A percentile compares a stretch with the other conserved stretches of the same genome.
Conservation (phyloP, 2,888 invertebrate genomes). For the Platycheirus rosarum region DNA sequence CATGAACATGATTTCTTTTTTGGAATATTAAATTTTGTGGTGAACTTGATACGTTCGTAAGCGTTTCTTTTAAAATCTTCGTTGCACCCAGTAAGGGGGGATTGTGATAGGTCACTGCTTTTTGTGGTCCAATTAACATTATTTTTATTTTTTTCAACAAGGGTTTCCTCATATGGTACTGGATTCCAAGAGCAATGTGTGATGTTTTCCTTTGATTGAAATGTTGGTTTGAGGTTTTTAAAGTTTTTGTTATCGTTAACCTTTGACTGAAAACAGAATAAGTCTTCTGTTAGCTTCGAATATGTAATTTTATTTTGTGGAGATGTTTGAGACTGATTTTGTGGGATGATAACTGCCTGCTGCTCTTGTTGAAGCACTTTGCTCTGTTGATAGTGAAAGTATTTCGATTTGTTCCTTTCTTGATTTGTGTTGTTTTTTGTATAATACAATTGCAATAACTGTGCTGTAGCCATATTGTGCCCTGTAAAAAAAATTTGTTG, state of each 20-base stretch:
- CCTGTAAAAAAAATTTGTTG: no score
- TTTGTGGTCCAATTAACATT: constrained; percentile 7
- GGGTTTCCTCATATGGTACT: constrained; percentile 43
- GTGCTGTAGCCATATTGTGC: constrained; percentile 83
- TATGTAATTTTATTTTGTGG: constrained; percentile 43
- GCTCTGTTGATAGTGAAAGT: constrained; percentile 55
- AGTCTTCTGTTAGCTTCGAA: constrained; percentile 42
- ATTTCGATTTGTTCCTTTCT: constrained; percentile 77
- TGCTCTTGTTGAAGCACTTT: constrained; percentile 46
- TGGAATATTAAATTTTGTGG: constrained; percentile 40
- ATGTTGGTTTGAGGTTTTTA: constrained; percentile 2
- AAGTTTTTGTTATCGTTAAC: constrained; percentile 15
- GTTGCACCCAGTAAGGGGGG: not conserved
- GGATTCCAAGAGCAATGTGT: constrained; percentile 29
- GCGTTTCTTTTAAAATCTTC: constrained; percentile 4
- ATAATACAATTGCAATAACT: constrained; percentile 82
- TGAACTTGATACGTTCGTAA: constrained; percentile 54
- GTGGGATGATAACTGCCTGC: constrained; percentile 42
- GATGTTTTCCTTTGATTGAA: constrained; percentile 16
- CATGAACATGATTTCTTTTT: constrained; percentile 41
- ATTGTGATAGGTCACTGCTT: constrained; percentile 18
- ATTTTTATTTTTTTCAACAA: constrained; percentile 40
- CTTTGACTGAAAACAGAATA: constrained; percentile 41
- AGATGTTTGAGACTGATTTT: constrained; percentile 39
- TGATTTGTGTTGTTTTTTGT: constrained; percentile 78